A percentile compares a stretch with the other conserved stretches of the same genome.
Conservation (phyloP, 2,888 invertebrate genomes). For the Ophion ventricosus region DNA sequence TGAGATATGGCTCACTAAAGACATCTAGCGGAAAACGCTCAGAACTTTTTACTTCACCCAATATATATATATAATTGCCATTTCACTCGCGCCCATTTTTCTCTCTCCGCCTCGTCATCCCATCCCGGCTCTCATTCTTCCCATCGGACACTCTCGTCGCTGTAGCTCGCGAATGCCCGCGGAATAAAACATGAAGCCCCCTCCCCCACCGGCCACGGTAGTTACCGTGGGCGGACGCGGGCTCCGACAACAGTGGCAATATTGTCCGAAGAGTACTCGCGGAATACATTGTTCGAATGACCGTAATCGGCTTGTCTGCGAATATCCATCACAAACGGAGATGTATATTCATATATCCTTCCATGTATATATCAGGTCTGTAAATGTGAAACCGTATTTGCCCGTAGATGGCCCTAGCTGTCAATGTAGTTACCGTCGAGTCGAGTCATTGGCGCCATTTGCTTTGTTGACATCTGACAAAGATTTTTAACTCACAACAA, state of each 20-base stretch:
- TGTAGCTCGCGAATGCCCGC: neutral
- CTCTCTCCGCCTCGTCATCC: neutral
- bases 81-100: slow-evolving; percentile 41
- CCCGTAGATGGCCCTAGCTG: no score
- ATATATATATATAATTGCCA: neutral
- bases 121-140: neutral
- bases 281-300: slow-evolving; percentile 59
- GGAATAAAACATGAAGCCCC: slow-evolving; percentile 40
- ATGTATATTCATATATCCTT: neutral
- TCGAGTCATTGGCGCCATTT: no score
- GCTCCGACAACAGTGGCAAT: slow-evolving; percentile 32
- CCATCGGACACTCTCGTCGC: slow-evolving; percentile 6
- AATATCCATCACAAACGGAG: slow-evolving; percentile 52
- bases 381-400: no score
- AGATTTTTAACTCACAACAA: no score
- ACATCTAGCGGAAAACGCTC: no score
- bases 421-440: no score
- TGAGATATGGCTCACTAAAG: no score
- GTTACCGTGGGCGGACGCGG: slow-evolving; percentile 22
- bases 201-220: slow-evolving; percentile 7
- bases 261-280: slow-evolving; percentile 10
- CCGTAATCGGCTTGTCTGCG: slow-evolving; percentile 60
- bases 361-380: neutral
- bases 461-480: no score
- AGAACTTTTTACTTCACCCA: no score